phyloP scores from a whole-genome alignment of 2,797 vertebrate species.

The Poeciliopsis gracilis region DNA sequence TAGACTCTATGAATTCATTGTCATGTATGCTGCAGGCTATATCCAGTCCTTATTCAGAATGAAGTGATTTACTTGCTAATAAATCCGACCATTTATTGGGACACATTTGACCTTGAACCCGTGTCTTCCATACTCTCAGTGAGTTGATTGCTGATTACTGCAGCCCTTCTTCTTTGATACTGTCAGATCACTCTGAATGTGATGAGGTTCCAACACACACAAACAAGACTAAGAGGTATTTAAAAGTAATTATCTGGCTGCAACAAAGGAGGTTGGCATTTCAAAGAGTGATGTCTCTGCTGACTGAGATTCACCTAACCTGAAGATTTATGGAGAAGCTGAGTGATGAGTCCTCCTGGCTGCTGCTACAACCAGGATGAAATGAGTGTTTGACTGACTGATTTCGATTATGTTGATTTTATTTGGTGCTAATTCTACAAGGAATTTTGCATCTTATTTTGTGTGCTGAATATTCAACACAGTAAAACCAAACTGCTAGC shows the following conservation, averaged over 20 bases:
- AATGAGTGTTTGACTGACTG: neutral
- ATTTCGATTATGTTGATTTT: slow-evolving; percentile 11
- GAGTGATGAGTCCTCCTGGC: slow-evolving; percentile 16
- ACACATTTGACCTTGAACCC: neutral
- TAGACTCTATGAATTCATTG: neutral
- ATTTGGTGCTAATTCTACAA: neutral
- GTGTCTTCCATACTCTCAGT: neutral
- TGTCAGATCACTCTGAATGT: slow-evolving; percentile 41
- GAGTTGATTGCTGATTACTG: slow-evolving; percentile 39
- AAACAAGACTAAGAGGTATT: slow-evolving; percentile 62
- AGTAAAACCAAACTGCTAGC: neutral
- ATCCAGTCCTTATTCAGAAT: neutral
- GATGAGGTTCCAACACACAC: slow-evolving; percentile 29
- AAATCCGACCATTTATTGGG: neutral
- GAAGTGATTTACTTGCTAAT: neutral
- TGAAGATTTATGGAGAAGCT: slow-evolving; percentile 56
- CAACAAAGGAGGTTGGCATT: slow-evolving; percentile 62
- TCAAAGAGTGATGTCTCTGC: slow-evolving; percentile 22
- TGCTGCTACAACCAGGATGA: neutral
- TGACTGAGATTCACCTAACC: slow-evolving; percentile 63
- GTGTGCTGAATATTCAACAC: neutral
- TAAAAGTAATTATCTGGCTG: slow-evolving; percentile 63
- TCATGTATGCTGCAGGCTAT: neutral
- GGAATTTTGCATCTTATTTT: too few species aligned
- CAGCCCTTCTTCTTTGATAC: slow-evolving; percentile 20